Evolutionary conservation across 2,797 vertebrate species (phyloP).

Genomic region (Melanotaenia boesemani): DNA sequence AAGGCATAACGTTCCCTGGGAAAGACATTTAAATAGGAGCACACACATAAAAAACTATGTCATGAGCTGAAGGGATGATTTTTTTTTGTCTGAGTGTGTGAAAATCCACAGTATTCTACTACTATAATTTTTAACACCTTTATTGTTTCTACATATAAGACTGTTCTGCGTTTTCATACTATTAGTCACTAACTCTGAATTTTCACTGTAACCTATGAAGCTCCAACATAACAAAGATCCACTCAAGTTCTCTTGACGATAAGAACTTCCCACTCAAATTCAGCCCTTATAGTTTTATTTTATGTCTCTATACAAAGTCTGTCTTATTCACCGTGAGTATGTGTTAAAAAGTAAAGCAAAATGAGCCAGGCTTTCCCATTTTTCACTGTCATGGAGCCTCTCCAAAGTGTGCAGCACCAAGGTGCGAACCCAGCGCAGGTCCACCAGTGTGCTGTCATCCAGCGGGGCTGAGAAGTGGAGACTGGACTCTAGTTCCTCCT

Average conservation of each 20-base stretch:
- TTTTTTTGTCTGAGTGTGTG: background rate
- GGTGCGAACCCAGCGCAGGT: slow-evolving; percentile 87
- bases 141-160: background rate
- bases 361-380: slow-evolving; percentile 91
- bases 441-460: slow-evolving; percentile 87
- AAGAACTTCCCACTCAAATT: background rate
- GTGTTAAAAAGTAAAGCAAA: slow-evolving; percentile 91
- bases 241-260: background rate
- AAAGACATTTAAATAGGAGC: slow-evolving; percentile 1
- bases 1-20: slow-evolving; percentile 89
- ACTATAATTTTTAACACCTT: background rate
- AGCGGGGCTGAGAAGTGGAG: slow-evolving; percentile 84
- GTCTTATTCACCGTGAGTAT: slow-evolving; percentile 63
- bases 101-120: background rate
- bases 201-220: background rate
- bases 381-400: slow-evolving; percentile 85
- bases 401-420: slow-evolving; percentile 90
- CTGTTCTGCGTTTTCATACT: background rate
- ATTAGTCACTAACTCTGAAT: background rate
- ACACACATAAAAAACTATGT: slow-evolving; percentile 9
- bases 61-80: background rate
- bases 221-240: background rate
- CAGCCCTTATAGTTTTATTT: background rate
- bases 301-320: background rate
- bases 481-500: slow-evolving; percentile 85